Evolutionary conservation across 2,888 invertebrate genomes (phyloP).

Genomic region (Ethmia dodecea): DNA sequence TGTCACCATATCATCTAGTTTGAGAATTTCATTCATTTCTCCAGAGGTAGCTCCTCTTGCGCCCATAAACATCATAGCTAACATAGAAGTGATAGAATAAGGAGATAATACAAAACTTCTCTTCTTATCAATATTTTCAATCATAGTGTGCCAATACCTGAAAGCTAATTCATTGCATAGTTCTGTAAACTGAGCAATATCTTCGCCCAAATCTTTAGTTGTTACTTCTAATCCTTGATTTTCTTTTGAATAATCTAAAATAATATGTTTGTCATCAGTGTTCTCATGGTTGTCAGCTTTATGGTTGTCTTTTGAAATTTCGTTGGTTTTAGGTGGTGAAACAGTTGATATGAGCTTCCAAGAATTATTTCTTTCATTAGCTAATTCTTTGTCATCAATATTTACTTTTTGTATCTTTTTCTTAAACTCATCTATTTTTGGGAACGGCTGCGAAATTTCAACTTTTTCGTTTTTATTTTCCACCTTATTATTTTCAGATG

Average conservation of each 20-base stretch:
- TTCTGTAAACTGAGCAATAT: conserved; percentile 86
- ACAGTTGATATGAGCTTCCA: conserved; percentile 80
- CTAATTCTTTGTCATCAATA: conserved; percentile 61
- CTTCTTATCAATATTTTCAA: conserved; percentile 83
- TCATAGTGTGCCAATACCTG: conserved; percentile 87
- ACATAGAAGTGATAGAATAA: conserved; percentile 89
- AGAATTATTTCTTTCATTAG: conserved; percentile 56
- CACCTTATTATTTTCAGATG: conserved; percentile 6
- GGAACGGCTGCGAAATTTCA: conserved; percentile 18
- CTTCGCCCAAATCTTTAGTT: conserved; percentile 82
- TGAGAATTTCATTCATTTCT: conserved; percentile 92
- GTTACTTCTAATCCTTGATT: conserved; percentile 87
- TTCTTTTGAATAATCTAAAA: conserved; percentile 60
- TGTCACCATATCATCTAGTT: conserved; percentile 91
- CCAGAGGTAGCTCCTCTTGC: conserved; percentile 92
- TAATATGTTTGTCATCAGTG: conserved; percentile 49
- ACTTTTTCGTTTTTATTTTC: conserved; percentile 8
- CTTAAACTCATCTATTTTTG: conserved; percentile 64
- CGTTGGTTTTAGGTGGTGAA: conserved; percentile 64
- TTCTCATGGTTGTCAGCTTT: conserved; percentile 46
- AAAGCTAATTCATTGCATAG: conserved; percentile 92
- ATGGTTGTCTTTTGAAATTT: conserved; percentile 51
- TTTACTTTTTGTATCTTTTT: conserved; percentile 70
- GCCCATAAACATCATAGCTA: conserved; percentile 94
- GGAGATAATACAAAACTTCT: conserved; percentile 90